Evolutionary conservation across 2,113 vertebrate species (phyloP).

Genomic region (Pachycephala philippinensis): DNA sequence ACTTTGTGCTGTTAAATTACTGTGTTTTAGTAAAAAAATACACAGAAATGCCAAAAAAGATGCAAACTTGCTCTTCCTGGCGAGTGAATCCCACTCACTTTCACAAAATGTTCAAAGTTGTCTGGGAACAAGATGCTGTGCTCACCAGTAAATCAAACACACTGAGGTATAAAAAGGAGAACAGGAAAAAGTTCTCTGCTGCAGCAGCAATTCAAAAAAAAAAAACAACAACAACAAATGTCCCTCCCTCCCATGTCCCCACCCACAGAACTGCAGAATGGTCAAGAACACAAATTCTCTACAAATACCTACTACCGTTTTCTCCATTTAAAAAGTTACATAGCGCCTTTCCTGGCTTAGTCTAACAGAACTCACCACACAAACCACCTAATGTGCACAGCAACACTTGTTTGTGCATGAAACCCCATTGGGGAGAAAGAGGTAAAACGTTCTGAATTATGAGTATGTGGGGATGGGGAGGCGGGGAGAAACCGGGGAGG

Average conservation of each 20-base stretch:
- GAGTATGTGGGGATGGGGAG: constrained; percentile 9
- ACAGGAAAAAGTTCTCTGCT: constrained; percentile 72
- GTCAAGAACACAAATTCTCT: constrained; percentile 66
- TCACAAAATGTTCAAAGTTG: neutral
- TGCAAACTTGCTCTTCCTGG: constrained; percentile 53
- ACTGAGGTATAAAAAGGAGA: constrained; percentile 74
- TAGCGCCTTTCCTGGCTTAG: constrained; percentile 63
- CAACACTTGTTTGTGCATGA: constrained; percentile 67
- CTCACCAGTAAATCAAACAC: constrained; percentile 61
- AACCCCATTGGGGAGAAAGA: constrained; percentile 16
- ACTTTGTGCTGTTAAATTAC: constrained; percentile 46
- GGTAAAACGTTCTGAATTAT: constrained; percentile 36
- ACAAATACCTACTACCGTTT: constrained; percentile 43
- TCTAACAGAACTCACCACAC: constrained; percentile 64
- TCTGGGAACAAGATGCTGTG: constrained; percentile 52
- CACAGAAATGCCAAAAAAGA: constrained; percentile 50
- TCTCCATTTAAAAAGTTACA: constrained; percentile 37
- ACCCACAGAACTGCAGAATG: constrained; percentile 53
- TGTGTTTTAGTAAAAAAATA: constrained; percentile 44
- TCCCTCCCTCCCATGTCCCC: constrained; percentile 22
- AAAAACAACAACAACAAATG: neutral
- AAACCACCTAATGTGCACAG: constrained; percentile 65
- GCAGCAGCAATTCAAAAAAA: constrained; percentile 73
- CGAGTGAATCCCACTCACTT: constrained; percentile 52
- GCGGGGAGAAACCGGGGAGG: neutral